Conservation (phyloP, 2,797 vertebrate genomes). For the Galago senegalensis region DNA sequence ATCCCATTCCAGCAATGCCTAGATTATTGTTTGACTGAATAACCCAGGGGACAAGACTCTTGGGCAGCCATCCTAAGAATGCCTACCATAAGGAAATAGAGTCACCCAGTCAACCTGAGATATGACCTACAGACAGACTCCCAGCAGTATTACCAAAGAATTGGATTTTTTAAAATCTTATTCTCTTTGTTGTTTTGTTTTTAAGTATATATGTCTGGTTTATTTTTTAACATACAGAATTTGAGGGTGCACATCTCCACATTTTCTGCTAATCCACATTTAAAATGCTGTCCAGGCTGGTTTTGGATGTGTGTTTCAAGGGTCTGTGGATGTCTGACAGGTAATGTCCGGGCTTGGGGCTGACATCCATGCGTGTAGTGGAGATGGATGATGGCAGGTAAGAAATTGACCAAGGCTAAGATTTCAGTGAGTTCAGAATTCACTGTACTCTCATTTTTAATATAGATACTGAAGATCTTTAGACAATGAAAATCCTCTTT, state of each 20-base stretch:
- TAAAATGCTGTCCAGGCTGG: neutral
- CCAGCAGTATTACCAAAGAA: neutral
- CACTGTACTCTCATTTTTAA: neutral
- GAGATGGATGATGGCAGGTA: neutral
- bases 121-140: constrained; percentile 16
- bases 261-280: neutral
- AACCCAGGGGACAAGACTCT: neutral
- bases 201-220: neutral
- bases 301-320: neutral
- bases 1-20: neutral
- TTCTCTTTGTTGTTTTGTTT: constrained; percentile 3
- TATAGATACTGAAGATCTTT: constrained; percentile 42
- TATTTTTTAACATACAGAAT: constrained; percentile 6
- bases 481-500: constrained; percentile 13
- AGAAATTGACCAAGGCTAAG: neutral
- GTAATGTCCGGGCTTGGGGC: neutral
- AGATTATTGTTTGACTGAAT: neutral
- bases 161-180: neutral
- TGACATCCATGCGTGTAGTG: too few species aligned
- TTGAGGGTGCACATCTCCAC: neutral
- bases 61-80: constrained; percentile 24
- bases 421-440: neutral
- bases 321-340: neutral
- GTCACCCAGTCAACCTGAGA: neutral
- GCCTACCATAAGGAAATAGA: neutral